phyloP scores from a whole-genome alignment of 2,888 invertebrate genomes.

The Lochmaea capreae region DNA sequence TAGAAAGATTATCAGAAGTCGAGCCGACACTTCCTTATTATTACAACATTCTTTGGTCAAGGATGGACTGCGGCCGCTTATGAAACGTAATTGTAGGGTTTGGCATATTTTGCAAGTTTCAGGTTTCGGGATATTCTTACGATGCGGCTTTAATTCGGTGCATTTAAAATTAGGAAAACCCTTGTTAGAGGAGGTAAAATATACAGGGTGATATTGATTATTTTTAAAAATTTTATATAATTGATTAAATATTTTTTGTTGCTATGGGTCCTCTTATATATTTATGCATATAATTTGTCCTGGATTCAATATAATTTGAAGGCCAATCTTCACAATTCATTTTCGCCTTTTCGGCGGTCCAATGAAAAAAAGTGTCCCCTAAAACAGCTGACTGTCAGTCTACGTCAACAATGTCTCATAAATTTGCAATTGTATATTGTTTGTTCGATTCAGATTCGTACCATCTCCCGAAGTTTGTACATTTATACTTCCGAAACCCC shows the following conservation, averaged over 20 bases:
- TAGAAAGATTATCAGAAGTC: constrained; percentile 14
- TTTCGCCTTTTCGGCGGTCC: constrained; percentile 3
- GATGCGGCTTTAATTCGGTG: background rate
- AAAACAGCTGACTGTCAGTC: constrained; percentile 37
- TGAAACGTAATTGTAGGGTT: background rate
- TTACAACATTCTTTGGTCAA: constrained; percentile 4
- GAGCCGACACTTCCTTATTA: constrained; percentile 23
- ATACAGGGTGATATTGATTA: no score
- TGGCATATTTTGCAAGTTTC: background rate
- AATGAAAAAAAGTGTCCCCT: constrained; percentile 25
- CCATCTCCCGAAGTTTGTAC: constrained; percentile 26
- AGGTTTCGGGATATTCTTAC: background rate
- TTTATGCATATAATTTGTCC: constrained; percentile 8
- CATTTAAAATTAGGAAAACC: background rate
- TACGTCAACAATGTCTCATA: constrained; percentile 36
- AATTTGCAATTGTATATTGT: constrained; percentile 38
- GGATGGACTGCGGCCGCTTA: background rate
- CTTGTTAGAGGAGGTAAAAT: no score
- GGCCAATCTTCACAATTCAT: background rate
- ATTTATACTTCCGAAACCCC: constrained; percentile 44
- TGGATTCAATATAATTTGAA: background rate
- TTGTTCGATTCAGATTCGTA: constrained; percentile 20
- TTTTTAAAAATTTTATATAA: no score
- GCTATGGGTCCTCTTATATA: background rate
- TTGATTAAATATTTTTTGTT: no score